Base-by-base conservation (phyloP, 2,888 invertebrate genomes). In the Odontocerum albicorne region DNA sequence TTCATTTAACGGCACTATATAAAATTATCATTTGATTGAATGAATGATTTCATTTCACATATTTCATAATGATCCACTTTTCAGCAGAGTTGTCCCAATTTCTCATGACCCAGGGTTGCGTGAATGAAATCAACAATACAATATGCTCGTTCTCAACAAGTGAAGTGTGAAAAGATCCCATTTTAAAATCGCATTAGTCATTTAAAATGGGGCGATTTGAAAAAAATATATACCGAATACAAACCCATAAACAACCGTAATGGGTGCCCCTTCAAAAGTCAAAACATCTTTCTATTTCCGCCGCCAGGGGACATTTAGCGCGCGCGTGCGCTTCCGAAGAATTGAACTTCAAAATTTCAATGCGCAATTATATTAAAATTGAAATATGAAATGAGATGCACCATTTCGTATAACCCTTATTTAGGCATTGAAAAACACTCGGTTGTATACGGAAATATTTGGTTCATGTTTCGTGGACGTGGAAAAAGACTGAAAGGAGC, bases 181-280 rank as follows among this genome's bases (percentile, higher is more conserved):
- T 35, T 49, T 55, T 36, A 55, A 55, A 55, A 16, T 44, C 16
- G 19, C 55, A 55, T 55, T 42, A 42, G 33, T 50, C 44, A 55
- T 54, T 54, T 54, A 49, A 54, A 54, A 39, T 47, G 47, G 40
- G 47, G 42, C 53, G 32, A 54, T 52, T 38, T 22, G 19, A 49
- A 39, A 12, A 42, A 42, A 46, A 52, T 35, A 38, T 44, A 32
- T 36, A 33, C 56, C 31, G 22, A 53, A 44, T 56, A 52, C 59
- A 56, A 46, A 56, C 52, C 55, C 52, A 56, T 56, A 59, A 59
- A 59, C 59, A 59, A 49, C 53, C 55, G 49, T 33, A 44, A 40
- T 47, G 52, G 44, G 49, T 19, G 49, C 46, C 47, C 44, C 17
- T 47, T 31, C 27, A 42, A 16, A 27, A 54, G 42, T 53, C 59